Conservation (phyloP, 2,888 invertebrate species). For the Thymelicus sylvestris region DNA sequence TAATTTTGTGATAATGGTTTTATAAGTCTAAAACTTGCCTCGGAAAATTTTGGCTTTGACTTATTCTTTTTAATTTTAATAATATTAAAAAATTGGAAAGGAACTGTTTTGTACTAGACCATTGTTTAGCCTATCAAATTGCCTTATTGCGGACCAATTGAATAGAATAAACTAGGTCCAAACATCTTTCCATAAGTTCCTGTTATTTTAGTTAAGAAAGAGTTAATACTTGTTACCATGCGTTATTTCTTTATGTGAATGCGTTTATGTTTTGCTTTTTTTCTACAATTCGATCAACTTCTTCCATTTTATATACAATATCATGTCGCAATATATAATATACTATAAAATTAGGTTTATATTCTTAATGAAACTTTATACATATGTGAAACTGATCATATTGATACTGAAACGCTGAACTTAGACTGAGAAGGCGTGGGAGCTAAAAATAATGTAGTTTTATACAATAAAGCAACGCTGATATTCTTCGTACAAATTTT, state of each 20-base stretch:
- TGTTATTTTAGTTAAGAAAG: background rate
- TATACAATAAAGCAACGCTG: constrained; percentile 61
- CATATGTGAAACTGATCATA: constrained; percentile 45
- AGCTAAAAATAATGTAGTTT: constrained; percentile 39
- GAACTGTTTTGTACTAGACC: constrained; percentile 10
- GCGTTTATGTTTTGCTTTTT: background rate
- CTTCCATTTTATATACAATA: constrained; percentile 18
- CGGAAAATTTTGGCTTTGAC: background rate
- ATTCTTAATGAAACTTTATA: constrained; percentile 52
- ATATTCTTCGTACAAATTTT: constrained; percentile 76
- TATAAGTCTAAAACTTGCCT: constrained; percentile 12
- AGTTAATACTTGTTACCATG: background rate
- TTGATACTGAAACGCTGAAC: constrained; percentile 1
- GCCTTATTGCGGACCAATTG: constrained; percentile 81
- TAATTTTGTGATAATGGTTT: background rate
- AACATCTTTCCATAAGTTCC: constrained; percentile 22
- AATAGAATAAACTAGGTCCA: constrained; percentile 45
- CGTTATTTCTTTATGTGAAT: background rate
- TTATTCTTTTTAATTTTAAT: constrained; percentile 1
- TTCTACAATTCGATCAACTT: constrained; percentile 21
- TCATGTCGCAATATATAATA: constrained; percentile 13
- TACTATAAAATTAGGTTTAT: constrained; percentile 18
- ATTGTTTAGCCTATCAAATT: constrained; percentile 46
- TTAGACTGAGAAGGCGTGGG: constrained; percentile 41
- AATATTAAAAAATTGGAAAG: background rate